Percentiles rank a stretch among this genome's conserved stretches.
These are phyloP conservation scores for Actinemys pallida DNA, from an alignment of 2,113 vertebrate genomes.

Conservation along the genomic window DNA sequence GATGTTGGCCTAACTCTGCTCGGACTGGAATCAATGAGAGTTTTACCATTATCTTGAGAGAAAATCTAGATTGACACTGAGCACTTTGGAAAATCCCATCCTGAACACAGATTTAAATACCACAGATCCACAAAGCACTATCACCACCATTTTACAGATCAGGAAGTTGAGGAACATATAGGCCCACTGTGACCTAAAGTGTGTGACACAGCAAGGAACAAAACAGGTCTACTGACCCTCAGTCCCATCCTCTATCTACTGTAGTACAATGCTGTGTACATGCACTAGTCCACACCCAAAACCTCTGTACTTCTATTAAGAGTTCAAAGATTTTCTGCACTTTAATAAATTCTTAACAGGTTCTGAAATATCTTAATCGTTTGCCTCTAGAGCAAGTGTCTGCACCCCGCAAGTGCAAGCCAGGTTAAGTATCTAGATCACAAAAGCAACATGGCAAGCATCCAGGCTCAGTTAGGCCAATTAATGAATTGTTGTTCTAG, in stretches of 20 bases:
- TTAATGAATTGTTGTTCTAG: background rate
- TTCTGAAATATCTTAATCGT: background rate
- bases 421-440: slow-evolving; percentile 2
- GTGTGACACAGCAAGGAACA: background rate
- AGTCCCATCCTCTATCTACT: too few species aligned
- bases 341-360: background rate
- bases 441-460: background rate
- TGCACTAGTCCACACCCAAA: background rate
- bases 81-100: background rate
- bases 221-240: too few species aligned
- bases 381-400: background rate
- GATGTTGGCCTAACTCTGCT: background rate
- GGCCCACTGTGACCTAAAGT: background rate
- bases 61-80: background rate
- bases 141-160: background rate
- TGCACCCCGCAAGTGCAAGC: background rate
- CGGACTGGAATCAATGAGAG: background rate
- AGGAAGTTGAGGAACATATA: background rate
- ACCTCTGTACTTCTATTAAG: accelerated
- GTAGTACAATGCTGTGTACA: background rate
- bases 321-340: background rate
- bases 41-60: background rate
- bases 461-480: slow-evolving; percentile 3
- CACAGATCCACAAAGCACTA: background rate
- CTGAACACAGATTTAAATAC: background rate